A percentile compares a stretch with the other conserved stretches of the same genome.
Evolutionary conservation across 1,140 invertebrate species (phyloP).

Genomic region (Lasioglossum albipes): DNA sequence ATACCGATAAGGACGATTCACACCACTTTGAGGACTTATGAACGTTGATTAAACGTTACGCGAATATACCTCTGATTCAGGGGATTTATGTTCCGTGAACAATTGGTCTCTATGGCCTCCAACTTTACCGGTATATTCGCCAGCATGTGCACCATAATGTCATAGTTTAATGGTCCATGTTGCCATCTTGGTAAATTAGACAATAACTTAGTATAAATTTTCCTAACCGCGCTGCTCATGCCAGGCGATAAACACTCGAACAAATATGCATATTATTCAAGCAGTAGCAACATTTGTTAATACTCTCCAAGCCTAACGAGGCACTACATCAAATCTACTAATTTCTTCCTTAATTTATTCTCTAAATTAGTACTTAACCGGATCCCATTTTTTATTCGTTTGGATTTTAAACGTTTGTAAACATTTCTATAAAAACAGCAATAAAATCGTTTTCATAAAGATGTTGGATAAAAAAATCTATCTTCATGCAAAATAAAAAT

Average conservation of each 20-base stretch:
- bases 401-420: too few species aligned
- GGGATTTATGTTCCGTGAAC: not conserved
- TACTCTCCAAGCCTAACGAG: too few species aligned
- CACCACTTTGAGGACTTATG: not conserved
- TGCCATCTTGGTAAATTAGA: not conserved
- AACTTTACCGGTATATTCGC: constrained; percentile 1
- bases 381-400: too few species aligned
- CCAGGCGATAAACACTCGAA: not conserved
- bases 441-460: too few species aligned
- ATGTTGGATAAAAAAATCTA: too few species aligned
- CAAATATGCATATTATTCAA: too few species aligned
- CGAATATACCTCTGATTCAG: not conserved
- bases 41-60: not conserved
- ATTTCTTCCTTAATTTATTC: too few species aligned
- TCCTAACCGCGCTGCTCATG: not conserved
- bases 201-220: not conserved
- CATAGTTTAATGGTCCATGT: not conserved
- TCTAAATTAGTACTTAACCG: too few species aligned
- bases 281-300: too few species aligned
- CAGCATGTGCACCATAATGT: not conserved
- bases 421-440: too few species aligned
- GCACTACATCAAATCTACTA: too few species aligned
- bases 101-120: not conserved
- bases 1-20: not conserved
- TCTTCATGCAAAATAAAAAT: too few species aligned